These are phyloP conservation scores for Yponomeuta malinellus DNA, from an alignment of 2,888 invertebrate genomes.

Conservation along the genomic window DNA sequence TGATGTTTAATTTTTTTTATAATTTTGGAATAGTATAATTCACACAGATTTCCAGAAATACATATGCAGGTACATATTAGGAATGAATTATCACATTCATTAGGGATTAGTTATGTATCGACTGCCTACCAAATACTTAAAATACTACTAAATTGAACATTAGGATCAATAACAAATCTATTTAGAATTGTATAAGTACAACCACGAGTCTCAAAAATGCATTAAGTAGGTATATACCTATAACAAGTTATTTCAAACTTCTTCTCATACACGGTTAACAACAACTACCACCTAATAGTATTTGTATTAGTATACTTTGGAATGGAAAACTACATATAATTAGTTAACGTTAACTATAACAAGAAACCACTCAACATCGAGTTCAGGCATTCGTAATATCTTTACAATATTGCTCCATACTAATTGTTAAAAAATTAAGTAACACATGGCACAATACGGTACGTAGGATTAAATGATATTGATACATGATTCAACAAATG, in stretches of 20 bases:
- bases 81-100: conserved; percentile 3
- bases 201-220: background rate
- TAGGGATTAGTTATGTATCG: background rate
- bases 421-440: background rate
- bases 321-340: background rate
- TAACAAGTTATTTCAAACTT: background rate
- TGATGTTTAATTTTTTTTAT: background rate
- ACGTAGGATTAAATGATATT: background rate
- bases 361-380: background rate
- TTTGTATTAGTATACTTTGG: background rate
- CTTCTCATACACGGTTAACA: background rate
- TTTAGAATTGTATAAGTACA: background rate
- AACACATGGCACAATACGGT: background rate
- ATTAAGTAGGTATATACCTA: background rate
- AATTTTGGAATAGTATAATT: background rate
- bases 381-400: background rate
- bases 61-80: background rate
- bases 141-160: background rate
- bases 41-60: background rate
- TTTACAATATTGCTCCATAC: background rate
- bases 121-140: background rate
- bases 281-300: background rate
- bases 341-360: conserved; percentile 1
- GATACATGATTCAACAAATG: background rate
- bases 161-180: background rate